These are phyloP conservation scores for Camponotus floridanus DNA, from an alignment of 1,140 invertebrate species.

Conservation along the genomic window DNA sequence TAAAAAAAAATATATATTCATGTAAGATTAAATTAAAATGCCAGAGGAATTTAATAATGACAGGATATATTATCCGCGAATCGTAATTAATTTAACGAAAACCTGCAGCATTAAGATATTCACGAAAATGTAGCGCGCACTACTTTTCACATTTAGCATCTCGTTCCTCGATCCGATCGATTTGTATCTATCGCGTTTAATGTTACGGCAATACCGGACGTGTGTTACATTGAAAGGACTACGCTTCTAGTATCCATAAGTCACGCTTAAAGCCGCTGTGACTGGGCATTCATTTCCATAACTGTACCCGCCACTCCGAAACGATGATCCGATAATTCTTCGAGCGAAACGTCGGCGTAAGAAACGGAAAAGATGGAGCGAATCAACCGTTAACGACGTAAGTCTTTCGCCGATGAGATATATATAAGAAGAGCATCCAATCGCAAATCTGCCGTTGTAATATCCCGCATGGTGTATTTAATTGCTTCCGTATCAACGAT, in stretches of 20 bases:
- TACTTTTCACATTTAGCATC: neutral
- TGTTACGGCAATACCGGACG: neutral
- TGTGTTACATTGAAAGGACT: constrained; percentile 30
- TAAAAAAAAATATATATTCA: too few species aligned
- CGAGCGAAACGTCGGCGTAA: constrained; percentile 42
- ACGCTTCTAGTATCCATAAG: constrained; percentile 40
- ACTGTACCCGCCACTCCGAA: constrained; percentile 57
- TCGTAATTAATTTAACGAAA: neutral
- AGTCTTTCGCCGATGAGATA: constrained; percentile 6
- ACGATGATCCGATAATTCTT: constrained; percentile 59
- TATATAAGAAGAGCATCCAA: constrained; percentile 2
- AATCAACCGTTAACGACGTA: constrained; percentile 59
- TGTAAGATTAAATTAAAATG: neutral
- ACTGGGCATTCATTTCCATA: constrained; percentile 62
- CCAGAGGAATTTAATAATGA: neutral
- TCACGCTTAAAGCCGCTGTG: constrained; percentile 48
- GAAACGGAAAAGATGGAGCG: constrained; percentile 55
- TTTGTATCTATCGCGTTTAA: constrained; percentile 32
- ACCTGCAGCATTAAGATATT: neutral
- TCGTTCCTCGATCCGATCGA: neutral
- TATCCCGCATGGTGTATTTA: neutral
- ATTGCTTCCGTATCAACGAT: neutral
- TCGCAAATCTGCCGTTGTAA: constrained; percentile 12
- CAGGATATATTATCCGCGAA: neutral
- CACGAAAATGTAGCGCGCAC: neutral